Percentiles rank a stretch among this genome's conserved stretches.
phyloP scores from a whole-genome alignment of 2,797 vertebrate species.

The Anisognathus igniventris region DNA sequence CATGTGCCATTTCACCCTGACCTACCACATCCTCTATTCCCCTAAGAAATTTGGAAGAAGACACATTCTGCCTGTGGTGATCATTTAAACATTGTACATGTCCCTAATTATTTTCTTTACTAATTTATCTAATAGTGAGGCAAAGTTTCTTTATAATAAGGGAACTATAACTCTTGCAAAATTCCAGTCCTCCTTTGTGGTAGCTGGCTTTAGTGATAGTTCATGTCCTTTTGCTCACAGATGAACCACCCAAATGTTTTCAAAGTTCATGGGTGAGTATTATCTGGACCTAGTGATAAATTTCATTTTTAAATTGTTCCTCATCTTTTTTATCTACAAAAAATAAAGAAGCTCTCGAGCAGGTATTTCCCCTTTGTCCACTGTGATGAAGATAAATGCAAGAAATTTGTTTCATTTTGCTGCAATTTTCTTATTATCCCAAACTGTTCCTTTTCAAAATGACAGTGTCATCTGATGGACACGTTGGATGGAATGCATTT shows the following conservation, averaged over 20 bases:
- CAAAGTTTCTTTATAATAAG: background rate
- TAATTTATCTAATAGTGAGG: constrained; percentile 17
- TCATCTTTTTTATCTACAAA: background rate
- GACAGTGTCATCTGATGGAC: background rate
- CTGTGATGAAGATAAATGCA: background rate
- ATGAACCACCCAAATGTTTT: background rate
- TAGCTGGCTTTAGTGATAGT: background rate
- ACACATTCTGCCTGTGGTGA: background rate
- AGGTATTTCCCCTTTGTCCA: background rate
- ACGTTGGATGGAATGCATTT: background rate
- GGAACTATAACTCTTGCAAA: background rate
- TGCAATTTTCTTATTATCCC: background rate
- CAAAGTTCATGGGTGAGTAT: background rate
- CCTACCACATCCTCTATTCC: background rate
- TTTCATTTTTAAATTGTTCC: background rate
- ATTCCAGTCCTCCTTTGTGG: background rate
- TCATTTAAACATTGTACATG: background rate
- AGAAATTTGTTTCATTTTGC: constrained; percentile 1
- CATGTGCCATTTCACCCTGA: accelerated
- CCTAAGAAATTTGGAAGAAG: background rate
- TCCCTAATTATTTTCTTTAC: constrained; percentile 25
- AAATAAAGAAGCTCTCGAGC: background rate
- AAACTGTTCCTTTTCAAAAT: background rate
- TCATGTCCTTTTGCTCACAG: background rate
- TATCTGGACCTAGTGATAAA: background rate